A percentile compares a stretch with the other conserved stretches of the same genome.
Conservation (phyloP, 2,797 vertebrate species). For the Pogonophryne albipinna region DNA sequence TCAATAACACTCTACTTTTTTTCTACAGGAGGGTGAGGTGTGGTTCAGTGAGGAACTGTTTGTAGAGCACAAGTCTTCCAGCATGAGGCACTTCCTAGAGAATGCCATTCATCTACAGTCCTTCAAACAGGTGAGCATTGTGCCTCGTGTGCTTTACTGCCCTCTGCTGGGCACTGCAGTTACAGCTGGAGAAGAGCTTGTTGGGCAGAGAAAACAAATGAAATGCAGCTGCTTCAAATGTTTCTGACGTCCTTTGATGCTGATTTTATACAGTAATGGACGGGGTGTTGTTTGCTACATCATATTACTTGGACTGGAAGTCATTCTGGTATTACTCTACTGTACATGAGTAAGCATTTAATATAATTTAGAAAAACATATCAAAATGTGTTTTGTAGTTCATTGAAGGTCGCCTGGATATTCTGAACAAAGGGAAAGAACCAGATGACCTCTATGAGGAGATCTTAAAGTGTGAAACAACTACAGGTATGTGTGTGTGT, state of each 20-base stretch:
- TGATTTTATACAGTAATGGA: neutral
- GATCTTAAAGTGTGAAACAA: conserved; percentile 80
- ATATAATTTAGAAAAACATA: neutral
- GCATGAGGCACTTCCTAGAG: conserved; percentile 88
- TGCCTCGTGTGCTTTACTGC: neutral
- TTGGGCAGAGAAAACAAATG: neutral
- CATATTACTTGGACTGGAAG: neutral
- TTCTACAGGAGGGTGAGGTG: conserved; percentile 83
- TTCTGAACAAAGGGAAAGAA: conserved; percentile 85
- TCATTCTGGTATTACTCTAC: neutral
- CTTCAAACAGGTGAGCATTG: conserved; percentile 89
- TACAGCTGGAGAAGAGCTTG: neutral
- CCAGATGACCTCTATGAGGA: conserved; percentile 92
- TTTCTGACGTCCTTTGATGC: neutral
- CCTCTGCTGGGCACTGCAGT: conserved; percentile 55
- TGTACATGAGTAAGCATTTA: neutral
- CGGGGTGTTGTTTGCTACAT: neutral
- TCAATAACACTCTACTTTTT: neutral
- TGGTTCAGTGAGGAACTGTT: conserved; percentile 88
- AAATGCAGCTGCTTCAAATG: conserved; percentile 7
- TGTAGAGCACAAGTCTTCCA: conserved; percentile 86
- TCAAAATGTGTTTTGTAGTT: conserved; percentile 80
- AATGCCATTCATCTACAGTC: conserved; percentile 90
- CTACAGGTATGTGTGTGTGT: conserved; percentile 79
- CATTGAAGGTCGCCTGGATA: conserved; percentile 88